Evolutionary conservation across 2,888 invertebrate genomes (phyloP).

Genomic region (Pollenia labialis): DNA sequence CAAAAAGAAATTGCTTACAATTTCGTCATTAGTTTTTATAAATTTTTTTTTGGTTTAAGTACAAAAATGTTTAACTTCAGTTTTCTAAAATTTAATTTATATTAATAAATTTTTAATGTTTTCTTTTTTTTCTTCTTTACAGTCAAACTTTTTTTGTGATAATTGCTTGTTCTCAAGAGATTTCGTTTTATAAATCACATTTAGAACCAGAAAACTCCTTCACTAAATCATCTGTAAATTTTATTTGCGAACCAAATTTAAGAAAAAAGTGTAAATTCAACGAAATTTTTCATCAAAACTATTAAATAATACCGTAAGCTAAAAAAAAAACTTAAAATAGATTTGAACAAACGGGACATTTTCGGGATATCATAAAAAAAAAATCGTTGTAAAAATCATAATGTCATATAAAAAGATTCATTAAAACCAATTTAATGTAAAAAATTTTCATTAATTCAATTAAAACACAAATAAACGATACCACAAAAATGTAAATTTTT

Average conservation of each 20-base stretch:
- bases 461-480: not conserved
- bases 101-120: not conserved
- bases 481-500: constrained; percentile 37
- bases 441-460: not conserved
- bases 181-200: not conserved
- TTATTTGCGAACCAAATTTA: not conserved
- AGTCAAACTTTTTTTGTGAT: constrained; percentile 58
- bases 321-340: no score
- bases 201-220: not conserved
- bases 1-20: no score
- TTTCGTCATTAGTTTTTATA: not conserved
- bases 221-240: constrained; percentile 26
- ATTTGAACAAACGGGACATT: no score
- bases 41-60: not conserved
- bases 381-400: no score
- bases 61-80: not conserved
- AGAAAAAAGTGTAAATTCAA: not conserved
- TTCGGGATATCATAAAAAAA: no score
- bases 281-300: not conserved
- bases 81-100: not conserved
- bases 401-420: no score
- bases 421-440: constrained; percentile 1
- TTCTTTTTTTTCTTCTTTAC: constrained; percentile 45
- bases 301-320: not conserved
- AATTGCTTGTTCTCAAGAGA: constrained; percentile 37